phyloP scores from a whole-genome alignment of 2,797 vertebrate species.

The Molossus molossus region DNA sequence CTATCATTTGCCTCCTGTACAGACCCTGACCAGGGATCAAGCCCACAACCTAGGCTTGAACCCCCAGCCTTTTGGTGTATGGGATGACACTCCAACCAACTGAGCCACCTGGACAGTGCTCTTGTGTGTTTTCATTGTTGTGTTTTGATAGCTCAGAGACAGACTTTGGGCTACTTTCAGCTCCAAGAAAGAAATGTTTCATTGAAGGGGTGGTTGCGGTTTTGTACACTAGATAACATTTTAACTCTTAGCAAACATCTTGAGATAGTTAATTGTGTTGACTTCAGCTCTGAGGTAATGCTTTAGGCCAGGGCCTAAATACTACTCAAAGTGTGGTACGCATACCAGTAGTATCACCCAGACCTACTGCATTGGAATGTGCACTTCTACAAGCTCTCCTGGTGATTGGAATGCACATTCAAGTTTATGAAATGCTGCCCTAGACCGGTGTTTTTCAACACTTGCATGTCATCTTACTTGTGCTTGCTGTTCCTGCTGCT shows the following conservation, averaged over 20 bases:
- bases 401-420: neutral
- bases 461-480: neutral
- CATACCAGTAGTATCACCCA: neutral
- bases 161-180: neutral
- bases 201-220: conserved; percentile 13
- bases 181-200: neutral
- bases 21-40: too few relatives aligned
- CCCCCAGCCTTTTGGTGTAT: too few relatives aligned
- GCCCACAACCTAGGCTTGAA: too few relatives aligned
- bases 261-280: neutral
- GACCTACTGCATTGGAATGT: neutral
- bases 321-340: neutral
- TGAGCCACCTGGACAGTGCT: neutral
- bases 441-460: neutral
- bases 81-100: neutral
- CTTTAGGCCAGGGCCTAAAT: neutral
- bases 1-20: too few relatives aligned
- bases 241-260: neutral
- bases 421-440: neutral
- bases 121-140: neutral
- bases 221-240: neutral
- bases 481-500: neutral
- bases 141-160: conserved; percentile 43
- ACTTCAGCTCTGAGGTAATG: neutral
- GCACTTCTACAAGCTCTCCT: neutral